Conservation (phyloP, 2,113 vertebrate species). For the Cettia cetti region DNA sequence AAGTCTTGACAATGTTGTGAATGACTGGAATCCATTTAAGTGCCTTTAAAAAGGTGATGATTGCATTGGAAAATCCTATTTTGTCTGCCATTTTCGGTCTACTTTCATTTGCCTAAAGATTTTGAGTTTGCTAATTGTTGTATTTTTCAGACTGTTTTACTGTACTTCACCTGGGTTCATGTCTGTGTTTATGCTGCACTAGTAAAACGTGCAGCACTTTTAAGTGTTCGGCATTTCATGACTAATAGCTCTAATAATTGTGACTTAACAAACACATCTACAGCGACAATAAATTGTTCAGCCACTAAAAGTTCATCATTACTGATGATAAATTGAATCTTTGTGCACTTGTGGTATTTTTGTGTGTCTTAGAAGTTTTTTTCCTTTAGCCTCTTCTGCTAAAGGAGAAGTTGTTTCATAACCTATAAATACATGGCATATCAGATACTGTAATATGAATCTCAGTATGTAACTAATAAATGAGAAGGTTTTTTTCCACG, state of each 20-base stretch:
- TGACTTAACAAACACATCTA: not conserved
- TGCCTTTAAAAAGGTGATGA: not conserved
- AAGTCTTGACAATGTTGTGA: not conserved
- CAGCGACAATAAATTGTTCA: not conserved
- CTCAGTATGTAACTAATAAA: not conserved
- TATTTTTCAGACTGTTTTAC: not conserved
- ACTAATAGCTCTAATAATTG: not conserved
- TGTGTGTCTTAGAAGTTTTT: not conserved
- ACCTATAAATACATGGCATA: not conserved
- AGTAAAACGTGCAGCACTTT: not conserved
- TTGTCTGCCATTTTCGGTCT: not conserved
- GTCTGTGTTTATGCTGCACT: not conserved
- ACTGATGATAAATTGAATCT: not conserved
- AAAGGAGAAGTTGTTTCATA: not conserved
- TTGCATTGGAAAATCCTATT: not conserved
- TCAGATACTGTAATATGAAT: not conserved
- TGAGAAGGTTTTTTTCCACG: not conserved
- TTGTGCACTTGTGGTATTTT: not conserved
- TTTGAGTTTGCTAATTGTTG: accelerated
- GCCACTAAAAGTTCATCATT: not conserved
- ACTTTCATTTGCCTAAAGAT: not conserved
- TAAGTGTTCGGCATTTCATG: not conserved
- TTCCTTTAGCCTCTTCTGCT: not conserved
- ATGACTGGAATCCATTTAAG: not conserved
- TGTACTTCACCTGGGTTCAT: not conserved